phyloP scores from a whole-genome alignment of 2,113 vertebrate genomes.

The Myxocyprinus asiaticus region DNA sequence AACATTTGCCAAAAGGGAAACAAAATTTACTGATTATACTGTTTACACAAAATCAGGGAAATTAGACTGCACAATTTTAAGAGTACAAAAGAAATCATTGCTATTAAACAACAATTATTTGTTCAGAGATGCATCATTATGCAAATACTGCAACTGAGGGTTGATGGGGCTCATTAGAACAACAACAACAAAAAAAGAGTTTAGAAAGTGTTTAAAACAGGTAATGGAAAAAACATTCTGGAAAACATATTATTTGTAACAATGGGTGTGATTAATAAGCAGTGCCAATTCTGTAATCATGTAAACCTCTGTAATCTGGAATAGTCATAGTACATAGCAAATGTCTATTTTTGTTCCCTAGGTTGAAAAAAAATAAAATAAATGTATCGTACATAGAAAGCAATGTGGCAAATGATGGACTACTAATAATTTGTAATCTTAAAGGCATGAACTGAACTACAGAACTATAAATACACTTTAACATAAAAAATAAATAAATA shows the following conservation, averaged over 20 bases:
- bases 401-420: too few relatives aligned
- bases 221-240: not conserved
- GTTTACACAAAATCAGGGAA: conserved; percentile 27
- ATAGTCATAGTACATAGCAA: not conserved
- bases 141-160: conserved; percentile 17
- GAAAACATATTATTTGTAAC: not conserved
- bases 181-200: not conserved
- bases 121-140: conserved; percentile 30
- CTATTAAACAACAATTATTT: conserved; percentile 37
- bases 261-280: not conserved
- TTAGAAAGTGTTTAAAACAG: conserved; percentile 1
- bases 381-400: too few relatives aligned
- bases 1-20: conserved; percentile 22
- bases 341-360: not conserved
- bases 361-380: not conserved
- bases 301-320: not conserved
- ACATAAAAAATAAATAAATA: too few relatives aligned
- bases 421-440: too few relatives aligned
- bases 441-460: too few relatives aligned
- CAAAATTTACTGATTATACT: conserved; percentile 21
- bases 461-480: too few relatives aligned
- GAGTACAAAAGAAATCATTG: not conserved
- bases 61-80: conserved; percentile 36
- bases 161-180: conserved; percentile 13
- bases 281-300: not conserved